Base-by-base conservation (phyloP, 2,797 vertebrate genomes). In the Potorous gilbertii region DNA sequence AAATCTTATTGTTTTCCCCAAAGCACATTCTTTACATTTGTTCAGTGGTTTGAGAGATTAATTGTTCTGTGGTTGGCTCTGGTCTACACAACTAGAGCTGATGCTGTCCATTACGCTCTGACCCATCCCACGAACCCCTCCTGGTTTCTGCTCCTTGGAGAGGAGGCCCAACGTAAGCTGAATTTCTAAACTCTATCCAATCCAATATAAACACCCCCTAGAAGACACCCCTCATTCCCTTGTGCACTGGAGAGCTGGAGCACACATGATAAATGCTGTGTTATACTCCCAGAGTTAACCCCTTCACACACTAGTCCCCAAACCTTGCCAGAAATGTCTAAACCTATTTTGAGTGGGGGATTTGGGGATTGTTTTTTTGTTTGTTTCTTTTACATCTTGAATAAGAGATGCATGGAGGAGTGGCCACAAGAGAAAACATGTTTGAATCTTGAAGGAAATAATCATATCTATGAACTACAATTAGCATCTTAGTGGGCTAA, bases 161-260 rank as follows among this genome's bases (percentile, higher is more conserved):
- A 94, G 92, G 54, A 98, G 94, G 96, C 91, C 96, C 93, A 89
- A 97, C 96, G 87, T 97, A 98, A 98, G 50, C 54, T 97, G 94
- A 97, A 98, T 98, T 89, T 98, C 95, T 97, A 98, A 97, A 98
- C 74, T 98, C 98, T 96, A 97, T 98, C 96, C 98, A 98, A 95
- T 98, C 93, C 95, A 98, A 98, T 98, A 98, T 98, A 97, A 98
- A 98, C 96, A 97, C 97, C 91, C 97, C 95, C 95, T 98, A 97
- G 97, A 97, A 97, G 97, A 97, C 94, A 97, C 96, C 96, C 97
- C 97, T 95, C 92, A 97, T 96, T 97, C 97, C 62, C 97, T 97
- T 97, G 93, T 96, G 97, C 96, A 96, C 91, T 94, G 95, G 95
- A 93, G 97, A 97, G 94, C 92, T 96, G 59, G 95, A 97, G 97